These are phyloP conservation scores for rat (Rattus norvegicus) DNA, from an alignment of 2,113 vertebrate genomes.

Conservation along the genomic window GRCr8 NC_086026.1:95520501-95521000, in stretches of 20 bases:
- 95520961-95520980: background rate
- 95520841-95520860: background rate
- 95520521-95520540: background rate
- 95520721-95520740: background rate
- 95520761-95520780: background rate
- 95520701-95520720: background rate
- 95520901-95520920: background rate
- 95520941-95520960: background rate
- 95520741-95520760: background rate
- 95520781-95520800: background rate
- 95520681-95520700: constrained; percentile 30
- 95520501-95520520: background rate
- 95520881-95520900: background rate
- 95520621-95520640: background rate
- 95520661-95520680: constrained; percentile 38
- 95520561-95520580: background rate
- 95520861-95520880: background rate
- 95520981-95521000: background rate
- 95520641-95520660: background rate
- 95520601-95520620: background rate
- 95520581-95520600: constrained; percentile 15
- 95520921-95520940: background rate
- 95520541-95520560: constrained; percentile 44
- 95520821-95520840: background rate
- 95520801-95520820: background rate